Percentiles rank a stretch among this genome's conserved stretches.
These are phyloP conservation scores for Anguilla marmorata DNA, from an alignment of 2,797 vertebrate species.

Conservation along the genomic window DNA sequence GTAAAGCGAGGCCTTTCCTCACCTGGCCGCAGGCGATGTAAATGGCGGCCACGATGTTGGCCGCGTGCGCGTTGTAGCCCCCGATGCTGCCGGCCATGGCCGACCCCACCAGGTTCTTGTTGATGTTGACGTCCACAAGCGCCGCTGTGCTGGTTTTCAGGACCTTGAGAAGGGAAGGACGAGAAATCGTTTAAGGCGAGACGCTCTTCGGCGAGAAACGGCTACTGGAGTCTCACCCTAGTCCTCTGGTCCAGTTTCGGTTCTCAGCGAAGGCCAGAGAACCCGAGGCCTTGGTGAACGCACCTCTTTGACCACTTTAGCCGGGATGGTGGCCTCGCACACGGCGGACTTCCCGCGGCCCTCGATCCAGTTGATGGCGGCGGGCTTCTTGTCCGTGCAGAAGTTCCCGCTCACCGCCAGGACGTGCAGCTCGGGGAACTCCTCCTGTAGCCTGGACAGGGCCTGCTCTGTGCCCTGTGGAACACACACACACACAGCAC, in stretches of 20 bases:
- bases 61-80: conserved; percentile 93
- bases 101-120: conserved; percentile 94
- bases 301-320: conserved; percentile 70
- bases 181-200: background rate
- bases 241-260: background rate
- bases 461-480: conserved; percentile 92
- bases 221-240: background rate
- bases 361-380: conserved; percentile 96
- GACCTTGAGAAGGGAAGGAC: conserved; percentile 67
- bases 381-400: conserved; percentile 96
- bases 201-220: background rate
- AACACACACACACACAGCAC: background rate
- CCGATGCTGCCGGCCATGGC: conserved; percentile 97
- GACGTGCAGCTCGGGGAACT: conserved; percentile 87
- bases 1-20: conserved; percentile 10
- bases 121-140: conserved; percentile 90
- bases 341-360: conserved; percentile 96
- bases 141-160: conserved; percentile 86
- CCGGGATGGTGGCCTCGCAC: conserved; percentile 74
- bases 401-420: conserved; percentile 93
- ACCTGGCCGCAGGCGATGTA: conserved; percentile 99
- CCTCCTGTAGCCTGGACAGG: conserved; percentile 81
- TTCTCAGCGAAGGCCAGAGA: background rate
- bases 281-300: background rate
- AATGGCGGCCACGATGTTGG: conserved; percentile 93